Conservation (phyloP, 2,888 invertebrate genomes). For the Frankliniella intonsa region DNA sequence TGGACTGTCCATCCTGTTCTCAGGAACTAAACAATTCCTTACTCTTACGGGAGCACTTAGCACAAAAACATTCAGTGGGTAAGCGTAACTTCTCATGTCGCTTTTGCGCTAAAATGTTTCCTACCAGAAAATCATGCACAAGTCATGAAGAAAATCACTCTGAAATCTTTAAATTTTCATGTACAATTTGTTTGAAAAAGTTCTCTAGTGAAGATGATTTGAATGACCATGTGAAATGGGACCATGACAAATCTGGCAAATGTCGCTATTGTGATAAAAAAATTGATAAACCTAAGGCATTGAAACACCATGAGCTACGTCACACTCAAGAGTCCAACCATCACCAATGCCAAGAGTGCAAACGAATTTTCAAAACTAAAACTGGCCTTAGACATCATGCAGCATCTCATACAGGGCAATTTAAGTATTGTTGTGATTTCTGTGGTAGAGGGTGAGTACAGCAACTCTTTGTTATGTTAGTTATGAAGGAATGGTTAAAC, state of each 20-base stretch:
- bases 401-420: slow-evolving; percentile 38
- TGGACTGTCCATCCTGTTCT: background rate
- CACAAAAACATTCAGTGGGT: background rate
- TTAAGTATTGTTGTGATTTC: slow-evolving; percentile 38
- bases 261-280: slow-evolving; percentile 37
- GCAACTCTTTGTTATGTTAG: background rate
- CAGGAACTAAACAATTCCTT: background rate
- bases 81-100: background rate
- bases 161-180: background rate
- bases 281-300: slow-evolving; percentile 32
- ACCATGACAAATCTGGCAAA: slow-evolving; percentile 36
- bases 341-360: slow-evolving; percentile 37
- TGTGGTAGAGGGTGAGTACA: slow-evolving; percentile 35
- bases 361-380: slow-evolving; percentile 37
- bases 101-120: background rate
- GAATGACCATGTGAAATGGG: slow-evolving; percentile 36
- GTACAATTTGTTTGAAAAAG: background rate
- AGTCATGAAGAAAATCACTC: background rate
- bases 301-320: slow-evolving; percentile 31
- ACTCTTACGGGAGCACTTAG: background rate
- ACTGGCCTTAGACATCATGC: slow-evolving; percentile 37
- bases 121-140: background rate
- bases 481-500: background rate
- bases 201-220: slow-evolving; percentile 32
- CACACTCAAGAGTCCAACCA: slow-evolving; percentile 33